These are phyloP conservation scores for Premnoplex brunnescens DNA, from an alignment of 2,797 vertebrate species.

Conservation along the genomic window DNA sequence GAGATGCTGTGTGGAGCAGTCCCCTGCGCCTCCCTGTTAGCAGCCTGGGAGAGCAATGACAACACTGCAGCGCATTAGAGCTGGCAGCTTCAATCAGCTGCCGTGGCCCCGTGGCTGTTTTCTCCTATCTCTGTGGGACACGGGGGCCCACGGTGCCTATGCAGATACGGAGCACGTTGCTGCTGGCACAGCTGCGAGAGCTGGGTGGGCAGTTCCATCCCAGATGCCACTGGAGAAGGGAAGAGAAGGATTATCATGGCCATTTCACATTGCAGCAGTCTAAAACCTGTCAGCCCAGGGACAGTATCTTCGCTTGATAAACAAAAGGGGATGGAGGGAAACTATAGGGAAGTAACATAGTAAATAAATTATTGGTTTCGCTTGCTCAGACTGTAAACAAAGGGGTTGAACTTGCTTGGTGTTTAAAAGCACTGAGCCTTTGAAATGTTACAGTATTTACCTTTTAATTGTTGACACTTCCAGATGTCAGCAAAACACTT, in stretches of 20 bases:
- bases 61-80: not conserved
- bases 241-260: not conserved
- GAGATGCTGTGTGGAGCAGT: not conserved
- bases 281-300: conserved; percentile 34
- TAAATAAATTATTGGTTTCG: not conserved
- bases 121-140: conserved; percentile 1
- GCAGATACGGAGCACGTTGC: not conserved
- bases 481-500: not conserved
- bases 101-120: not conserved
- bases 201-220: conserved; percentile 39
- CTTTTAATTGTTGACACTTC: not conserved
- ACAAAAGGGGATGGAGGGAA: not conserved
- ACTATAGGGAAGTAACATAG: not conserved
- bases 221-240: not conserved
- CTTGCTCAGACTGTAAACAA: not conserved
- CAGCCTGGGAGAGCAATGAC: conserved; percentile 3
- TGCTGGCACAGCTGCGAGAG: conserved; percentile 33
- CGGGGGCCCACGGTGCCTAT: not conserved
- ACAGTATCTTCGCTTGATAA: not conserved
- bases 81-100: conserved; percentile 27
- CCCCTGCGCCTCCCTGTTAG: not conserved
- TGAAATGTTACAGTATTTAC: not conserved
- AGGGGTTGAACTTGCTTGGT: not conserved
- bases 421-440: not conserved
- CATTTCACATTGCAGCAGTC: conserved; percentile 1